These are phyloP conservation scores for Mormyrops attenuatus DNA, from an alignment of 2,797 vertebrate genomes.

Conservation along the genomic window DNA sequence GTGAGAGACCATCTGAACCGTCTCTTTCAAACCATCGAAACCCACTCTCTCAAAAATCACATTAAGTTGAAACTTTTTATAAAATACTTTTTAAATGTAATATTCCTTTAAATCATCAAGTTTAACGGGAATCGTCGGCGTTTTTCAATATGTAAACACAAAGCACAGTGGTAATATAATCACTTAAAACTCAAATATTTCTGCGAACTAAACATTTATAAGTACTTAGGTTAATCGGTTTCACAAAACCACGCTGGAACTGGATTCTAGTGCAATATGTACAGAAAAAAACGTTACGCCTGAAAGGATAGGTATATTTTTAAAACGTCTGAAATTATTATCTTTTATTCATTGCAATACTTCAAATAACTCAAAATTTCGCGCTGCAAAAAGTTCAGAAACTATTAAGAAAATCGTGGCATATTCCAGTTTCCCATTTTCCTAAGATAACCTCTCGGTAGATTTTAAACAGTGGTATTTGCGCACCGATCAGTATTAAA, in stretches of 20 bases:
- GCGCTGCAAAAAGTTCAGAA: background rate
- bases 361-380: background rate
- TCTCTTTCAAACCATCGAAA: background rate
- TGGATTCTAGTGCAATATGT: background rate
- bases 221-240: background rate
- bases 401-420: background rate
- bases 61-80: background rate
- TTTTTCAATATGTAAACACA: background rate
- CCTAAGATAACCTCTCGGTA: background rate
- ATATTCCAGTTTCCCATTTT: background rate
- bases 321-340: background rate
- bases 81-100: background rate
- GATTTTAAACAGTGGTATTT: background rate
- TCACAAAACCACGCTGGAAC: background rate
- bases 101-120: background rate
- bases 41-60: background rate
- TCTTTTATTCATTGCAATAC: background rate
- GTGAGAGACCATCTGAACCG: background rate
- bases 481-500: background rate
- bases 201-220: background rate
- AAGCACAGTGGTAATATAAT: background rate
- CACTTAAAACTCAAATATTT: background rate
- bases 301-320: background rate
- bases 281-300: background rate
- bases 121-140: background rate